Conservation (phyloP, 2,797 vertebrate species). For the Alca torda region DNA sequence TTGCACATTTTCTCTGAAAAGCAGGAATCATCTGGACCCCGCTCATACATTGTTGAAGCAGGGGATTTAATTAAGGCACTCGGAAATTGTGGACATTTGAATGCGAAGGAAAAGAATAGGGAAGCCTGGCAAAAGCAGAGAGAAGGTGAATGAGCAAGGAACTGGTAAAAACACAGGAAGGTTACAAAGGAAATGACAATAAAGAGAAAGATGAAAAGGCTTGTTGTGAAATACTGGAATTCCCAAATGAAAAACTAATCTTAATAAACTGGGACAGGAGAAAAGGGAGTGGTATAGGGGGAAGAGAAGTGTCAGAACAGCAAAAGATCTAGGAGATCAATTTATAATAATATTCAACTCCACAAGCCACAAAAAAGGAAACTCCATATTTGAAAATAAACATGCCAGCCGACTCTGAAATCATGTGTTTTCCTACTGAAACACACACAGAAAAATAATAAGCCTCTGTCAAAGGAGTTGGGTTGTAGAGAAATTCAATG, state of each 20-base stretch:
- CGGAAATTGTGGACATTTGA: neutral
- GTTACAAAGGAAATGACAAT: neutral
- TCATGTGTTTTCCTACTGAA: neutral
- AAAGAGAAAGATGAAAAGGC: neutral
- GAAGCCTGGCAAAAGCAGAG: neutral
- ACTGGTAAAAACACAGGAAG: neutral
- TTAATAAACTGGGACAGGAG: slow-evolving; percentile 39
- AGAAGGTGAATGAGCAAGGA: neutral
- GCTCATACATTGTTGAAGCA: neutral
- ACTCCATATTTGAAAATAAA: slow-evolving; percentile 8
- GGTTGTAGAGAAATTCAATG: slow-evolving; percentile 2
- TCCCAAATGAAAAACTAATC: slow-evolving; percentile 19
- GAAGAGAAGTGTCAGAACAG: slow-evolving; percentile 15
- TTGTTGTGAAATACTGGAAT: neutral
- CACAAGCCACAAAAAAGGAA: neutral
- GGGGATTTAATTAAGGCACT: neutral
- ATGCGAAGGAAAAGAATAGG: neutral
- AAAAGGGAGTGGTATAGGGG: neutral
- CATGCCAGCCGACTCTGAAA: neutral
- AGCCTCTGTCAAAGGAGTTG: neutral
- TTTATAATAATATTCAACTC: slow-evolving; percentile 56
- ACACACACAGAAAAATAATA: neutral
- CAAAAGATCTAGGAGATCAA: neutral
- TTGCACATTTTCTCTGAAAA: neutral
- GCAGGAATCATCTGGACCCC: neutral